Evolutionary conservation across 2,113 vertebrate genomes (phyloP).

Genomic region (Rana temporaria): DNA sequence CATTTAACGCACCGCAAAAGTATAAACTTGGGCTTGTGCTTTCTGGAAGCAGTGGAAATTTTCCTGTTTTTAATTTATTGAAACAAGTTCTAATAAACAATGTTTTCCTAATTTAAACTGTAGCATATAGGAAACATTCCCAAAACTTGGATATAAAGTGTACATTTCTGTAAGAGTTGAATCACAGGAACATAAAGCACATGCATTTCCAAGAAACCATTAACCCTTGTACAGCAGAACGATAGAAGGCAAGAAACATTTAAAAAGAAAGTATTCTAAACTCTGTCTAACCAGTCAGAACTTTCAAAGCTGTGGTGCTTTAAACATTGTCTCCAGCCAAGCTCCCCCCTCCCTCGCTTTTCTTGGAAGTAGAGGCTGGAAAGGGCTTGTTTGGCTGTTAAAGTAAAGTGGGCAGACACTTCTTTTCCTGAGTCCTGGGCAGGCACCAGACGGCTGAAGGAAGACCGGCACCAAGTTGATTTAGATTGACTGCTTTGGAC

Average conservation of each 20-base stretch:
- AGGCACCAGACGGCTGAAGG: constrained; percentile 73
- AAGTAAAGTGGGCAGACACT: constrained; percentile 69
- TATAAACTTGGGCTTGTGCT: no score
- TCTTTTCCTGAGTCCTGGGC: constrained; percentile 68
- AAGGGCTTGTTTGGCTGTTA: constrained; percentile 64
- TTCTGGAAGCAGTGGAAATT: no score
- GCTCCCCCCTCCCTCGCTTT: constrained; percentile 60
- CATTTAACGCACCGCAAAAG: no score
- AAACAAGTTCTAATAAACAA: not conserved
- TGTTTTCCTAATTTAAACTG: constrained; percentile 8
- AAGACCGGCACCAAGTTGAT: constrained; percentile 72
- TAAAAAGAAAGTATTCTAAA: not conserved
- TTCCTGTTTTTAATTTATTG: not conserved
- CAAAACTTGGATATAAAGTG: not conserved
- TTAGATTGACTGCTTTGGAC: constrained; percentile 68
- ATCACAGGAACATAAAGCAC: not conserved
- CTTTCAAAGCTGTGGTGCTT: constrained; percentile 21
- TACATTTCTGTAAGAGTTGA: not conserved
- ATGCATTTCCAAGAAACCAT: not conserved
- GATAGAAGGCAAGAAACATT: not conserved
- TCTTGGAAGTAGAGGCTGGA: constrained; percentile 67
- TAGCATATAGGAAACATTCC: constrained; percentile 7
- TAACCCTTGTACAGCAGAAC: not conserved
- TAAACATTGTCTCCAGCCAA: constrained; percentile 56
- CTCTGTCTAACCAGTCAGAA: not conserved